These are phyloP conservation scores for Hedychridium roseum DNA, from an alignment of 2,888 invertebrate species.

Conservation along the genomic window DNA sequence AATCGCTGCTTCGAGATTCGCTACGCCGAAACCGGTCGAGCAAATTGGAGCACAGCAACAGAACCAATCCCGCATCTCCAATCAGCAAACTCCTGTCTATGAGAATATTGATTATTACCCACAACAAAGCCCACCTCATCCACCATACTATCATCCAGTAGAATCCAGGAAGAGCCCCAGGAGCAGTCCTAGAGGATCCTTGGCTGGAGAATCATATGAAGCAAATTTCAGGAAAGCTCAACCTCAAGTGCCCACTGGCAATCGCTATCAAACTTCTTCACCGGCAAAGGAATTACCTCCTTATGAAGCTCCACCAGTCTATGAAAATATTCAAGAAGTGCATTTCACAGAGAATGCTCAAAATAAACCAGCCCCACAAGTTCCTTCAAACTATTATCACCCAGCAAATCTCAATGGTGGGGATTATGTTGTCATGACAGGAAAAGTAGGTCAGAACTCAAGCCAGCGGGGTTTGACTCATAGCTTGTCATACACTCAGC, in stretches of 20 bases:
- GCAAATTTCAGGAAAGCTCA: conserved; percentile 77
- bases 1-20: conserved; percentile 80
- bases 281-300: conserved; percentile 68
- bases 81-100: conserved; percentile 71
- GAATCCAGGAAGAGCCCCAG: conserved; percentile 63
- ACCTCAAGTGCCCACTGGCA: conserved; percentile 78
- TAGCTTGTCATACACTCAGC: conserved; percentile 39
- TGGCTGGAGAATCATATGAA: conserved; percentile 60
- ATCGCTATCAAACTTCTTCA: conserved; percentile 67
- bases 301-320: conserved; percentile 69
- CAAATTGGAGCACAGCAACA: conserved; percentile 65
- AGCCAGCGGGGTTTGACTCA: conserved; percentile 43
- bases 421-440: conserved; percentile 87
- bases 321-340: conserved; percentile 72
- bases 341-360: conserved; percentile 51
- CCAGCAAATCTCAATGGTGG: conserved; percentile 76
- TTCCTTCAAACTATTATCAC: conserved; percentile 58
- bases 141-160: conserved; percentile 71
- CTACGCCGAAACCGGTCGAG: conserved; percentile 78
- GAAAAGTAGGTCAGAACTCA: conserved; percentile 63
- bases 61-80: conserved; percentile 38
- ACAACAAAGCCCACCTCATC: conserved; percentile 66
- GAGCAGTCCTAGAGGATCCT: conserved; percentile 57
- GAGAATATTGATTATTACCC: conserved; percentile 86
- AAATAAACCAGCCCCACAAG: conserved; percentile 64